Conservation (phyloP, 2,888 invertebrate species). For the Suillia variegata region DNA sequence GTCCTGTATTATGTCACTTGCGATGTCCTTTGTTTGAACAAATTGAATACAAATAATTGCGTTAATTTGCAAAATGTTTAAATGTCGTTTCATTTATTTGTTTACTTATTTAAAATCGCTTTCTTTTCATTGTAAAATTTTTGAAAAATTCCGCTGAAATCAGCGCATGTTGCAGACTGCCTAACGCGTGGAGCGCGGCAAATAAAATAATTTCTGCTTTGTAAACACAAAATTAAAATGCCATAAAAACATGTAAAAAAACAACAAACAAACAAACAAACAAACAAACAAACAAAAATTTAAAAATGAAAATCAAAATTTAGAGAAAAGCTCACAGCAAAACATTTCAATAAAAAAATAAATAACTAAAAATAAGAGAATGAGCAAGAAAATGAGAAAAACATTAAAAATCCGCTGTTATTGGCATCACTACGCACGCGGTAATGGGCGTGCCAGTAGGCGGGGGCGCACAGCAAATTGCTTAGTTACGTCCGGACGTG, state of each 20-base stretch:
- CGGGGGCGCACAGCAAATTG: background rate
- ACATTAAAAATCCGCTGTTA: slow-evolving; percentile 5
- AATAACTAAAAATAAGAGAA: no score
- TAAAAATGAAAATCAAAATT: slow-evolving; percentile 26
- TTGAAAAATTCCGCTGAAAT: background rate
- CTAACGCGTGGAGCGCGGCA: background rate
- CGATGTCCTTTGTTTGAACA: no score
- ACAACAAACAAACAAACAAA: slow-evolving; percentile 32
- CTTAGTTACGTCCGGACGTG: no score
- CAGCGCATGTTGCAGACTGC: background rate
- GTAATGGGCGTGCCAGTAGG: background rate
- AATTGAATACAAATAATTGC: no score
- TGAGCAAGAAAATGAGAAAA: no score
- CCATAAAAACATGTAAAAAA: slow-evolving; percentile 20
- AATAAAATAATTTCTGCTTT: background rate
- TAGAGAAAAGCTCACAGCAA: slow-evolving; percentile 12
- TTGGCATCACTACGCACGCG: background rate
- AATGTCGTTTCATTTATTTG: no score
- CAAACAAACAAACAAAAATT: no score
- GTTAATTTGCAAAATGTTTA: no score
- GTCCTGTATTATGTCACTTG: no score
- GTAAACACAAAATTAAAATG: slow-evolving; percentile 10
- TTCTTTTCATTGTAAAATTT: no score
- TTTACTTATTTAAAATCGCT: no score
- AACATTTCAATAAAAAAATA: background rate